Evolutionary conservation across 2,888 invertebrate genomes (phyloP).

Genomic region (Eupithecia dodoneata): DNA sequence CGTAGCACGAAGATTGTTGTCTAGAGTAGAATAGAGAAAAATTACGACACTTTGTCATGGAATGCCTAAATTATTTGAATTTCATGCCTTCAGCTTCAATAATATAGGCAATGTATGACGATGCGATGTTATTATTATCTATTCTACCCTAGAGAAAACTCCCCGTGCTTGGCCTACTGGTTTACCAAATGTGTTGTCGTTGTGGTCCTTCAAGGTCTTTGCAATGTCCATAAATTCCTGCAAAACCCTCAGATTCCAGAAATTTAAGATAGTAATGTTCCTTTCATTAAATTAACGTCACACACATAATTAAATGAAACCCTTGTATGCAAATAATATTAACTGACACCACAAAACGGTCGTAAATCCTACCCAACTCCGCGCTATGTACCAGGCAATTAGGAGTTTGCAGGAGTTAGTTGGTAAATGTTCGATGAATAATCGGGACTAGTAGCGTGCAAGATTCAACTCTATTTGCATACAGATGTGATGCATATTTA

Average conservation of each 20-base stretch:
- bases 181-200: background rate
- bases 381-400: conserved; percentile 54
- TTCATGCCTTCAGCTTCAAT: no score
- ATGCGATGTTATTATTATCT: no score
- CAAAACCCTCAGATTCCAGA: conserved; percentile 45
- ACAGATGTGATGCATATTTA: conserved; percentile 10
- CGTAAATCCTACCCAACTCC: conserved; percentile 22
- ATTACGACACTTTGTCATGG: no score
- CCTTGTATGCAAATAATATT: conserved; percentile 23
- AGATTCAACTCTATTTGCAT: conserved; percentile 17
- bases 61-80: no score
- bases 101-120: no score
- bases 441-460: background rate
- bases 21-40: no score
- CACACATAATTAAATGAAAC: conserved; percentile 54
- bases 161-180: no score
- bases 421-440: conserved; percentile 37
- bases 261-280: conserved; percentile 33
- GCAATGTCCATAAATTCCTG: background rate
- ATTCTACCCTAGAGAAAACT: no score
- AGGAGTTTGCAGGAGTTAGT: conserved; percentile 43
- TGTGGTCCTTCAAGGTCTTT: background rate
- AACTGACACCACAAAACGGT: conserved; percentile 40
- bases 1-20: no score
- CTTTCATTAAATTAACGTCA: conserved; percentile 49